A percentile compares a stretch with the other conserved stretches of the same genome.
Conservation (phyloP, 2,888 invertebrate genomes). For the Tetragonula carbonaria region DNA sequence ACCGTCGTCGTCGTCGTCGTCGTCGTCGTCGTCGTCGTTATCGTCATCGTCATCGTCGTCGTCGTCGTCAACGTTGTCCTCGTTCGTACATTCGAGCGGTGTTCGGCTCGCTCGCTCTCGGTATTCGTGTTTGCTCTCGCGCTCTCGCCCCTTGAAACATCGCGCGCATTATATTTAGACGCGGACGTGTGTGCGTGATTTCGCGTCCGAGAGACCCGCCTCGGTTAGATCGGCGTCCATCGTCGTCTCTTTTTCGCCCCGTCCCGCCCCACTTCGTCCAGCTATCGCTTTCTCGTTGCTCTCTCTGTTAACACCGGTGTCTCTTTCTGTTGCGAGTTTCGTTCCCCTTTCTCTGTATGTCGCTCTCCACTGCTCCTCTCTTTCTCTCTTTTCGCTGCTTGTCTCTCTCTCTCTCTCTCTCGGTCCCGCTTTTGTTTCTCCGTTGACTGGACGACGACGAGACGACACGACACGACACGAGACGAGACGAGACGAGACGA, state of each 20-base stretch:
- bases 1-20: not conserved
- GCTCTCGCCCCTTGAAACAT: conserved; percentile 28
- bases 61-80: not conserved
- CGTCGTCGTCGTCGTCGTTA: too few species aligned
- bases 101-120: not conserved
- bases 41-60: not conserved
- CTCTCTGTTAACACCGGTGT: not conserved
- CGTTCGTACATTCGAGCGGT: conserved; percentile 5
- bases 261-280: conserved; percentile 1
- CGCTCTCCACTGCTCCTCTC: conserved; percentile 9
- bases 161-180: conserved; percentile 74
- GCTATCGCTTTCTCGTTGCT: conserved; percentile 28
- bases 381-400: not conserved
- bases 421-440: conserved; percentile 25
- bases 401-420: not conserved
- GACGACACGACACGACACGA: conserved; percentile 38
- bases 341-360: conserved; percentile 15
- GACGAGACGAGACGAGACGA: conserved; percentile 15
- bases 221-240: conserved; percentile 40
- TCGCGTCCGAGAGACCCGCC: conserved; percentile 44
- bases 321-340: conserved; percentile 11
- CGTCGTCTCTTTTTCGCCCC: conserved; percentile 16
- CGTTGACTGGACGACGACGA: conserved; percentile 39
- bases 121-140: conserved; percentile 1
- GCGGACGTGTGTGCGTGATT: conserved; percentile 52